Percentiles rank a stretch among this genome's conserved stretches.
These are phyloP conservation scores for Corydoras maculifer DNA, from an alignment of 2,113 vertebrate genomes.

Conservation along the genomic window DNA sequence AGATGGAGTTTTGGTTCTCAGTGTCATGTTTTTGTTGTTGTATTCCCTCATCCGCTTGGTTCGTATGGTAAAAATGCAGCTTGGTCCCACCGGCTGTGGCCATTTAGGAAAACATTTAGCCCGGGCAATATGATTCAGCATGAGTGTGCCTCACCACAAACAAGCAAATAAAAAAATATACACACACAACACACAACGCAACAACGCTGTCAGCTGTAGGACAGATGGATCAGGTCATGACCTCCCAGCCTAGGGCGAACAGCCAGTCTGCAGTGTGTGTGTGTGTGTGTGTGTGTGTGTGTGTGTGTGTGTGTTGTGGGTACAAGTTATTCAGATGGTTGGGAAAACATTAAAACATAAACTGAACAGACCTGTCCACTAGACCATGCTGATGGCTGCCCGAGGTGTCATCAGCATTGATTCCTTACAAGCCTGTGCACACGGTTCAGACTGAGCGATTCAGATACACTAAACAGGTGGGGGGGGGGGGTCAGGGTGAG, in stretches of 20 bases:
- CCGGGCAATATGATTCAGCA: slow-evolving; percentile 3
- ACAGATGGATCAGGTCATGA: background rate
- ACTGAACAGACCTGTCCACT: background rate
- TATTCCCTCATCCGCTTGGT: slow-evolving; percentile 1
- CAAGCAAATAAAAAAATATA: background rate
- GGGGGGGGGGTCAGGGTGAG: too few relatives aligned
- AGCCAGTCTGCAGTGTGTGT: background rate
- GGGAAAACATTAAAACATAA: background rate
- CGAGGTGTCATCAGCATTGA: background rate
- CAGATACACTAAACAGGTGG: too few relatives aligned
- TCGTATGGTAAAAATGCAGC: background rate
- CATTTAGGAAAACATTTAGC: slow-evolving; percentile 14
- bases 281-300: background rate
- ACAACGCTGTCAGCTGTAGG: background rate
- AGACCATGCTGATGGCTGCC: background rate
- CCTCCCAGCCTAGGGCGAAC: background rate
- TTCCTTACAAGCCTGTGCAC: background rate
- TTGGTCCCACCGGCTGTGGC: slow-evolving; percentile 5
- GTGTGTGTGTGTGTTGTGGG: background rate
- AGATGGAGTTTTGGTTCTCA: background rate
- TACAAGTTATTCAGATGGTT: background rate
- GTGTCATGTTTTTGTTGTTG: slow-evolving; percentile 8
- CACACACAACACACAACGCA: background rate
- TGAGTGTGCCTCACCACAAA: background rate
- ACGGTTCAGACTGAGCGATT: too few relatives aligned